Percentiles rank a stretch among this genome's conserved stretches.
These are phyloP conservation scores for Capitella teleta DNA, from an alignment of 1,140 invertebrate species.

Conservation along the genomic window DNA sequence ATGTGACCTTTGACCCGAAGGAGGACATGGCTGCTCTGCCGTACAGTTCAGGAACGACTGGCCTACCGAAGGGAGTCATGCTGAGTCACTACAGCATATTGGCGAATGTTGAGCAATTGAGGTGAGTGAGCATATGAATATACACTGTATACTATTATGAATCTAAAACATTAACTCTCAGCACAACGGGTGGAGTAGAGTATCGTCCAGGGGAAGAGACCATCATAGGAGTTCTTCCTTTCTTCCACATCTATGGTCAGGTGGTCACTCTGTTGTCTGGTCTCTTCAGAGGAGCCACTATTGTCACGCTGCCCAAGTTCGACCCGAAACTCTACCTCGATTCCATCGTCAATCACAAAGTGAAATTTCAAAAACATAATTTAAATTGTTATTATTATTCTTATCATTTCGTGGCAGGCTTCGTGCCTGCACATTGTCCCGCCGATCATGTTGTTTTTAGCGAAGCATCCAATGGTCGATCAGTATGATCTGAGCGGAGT, in stretches of 20 bases:
- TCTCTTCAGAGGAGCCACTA: background rate
- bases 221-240: constrained; percentile 5
- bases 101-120: constrained; percentile 50
- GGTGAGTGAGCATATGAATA: too few relatives aligned
- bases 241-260: constrained; percentile 12
- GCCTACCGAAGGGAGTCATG: constrained; percentile 42
- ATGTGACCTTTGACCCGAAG: constrained; percentile 21
- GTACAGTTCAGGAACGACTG: constrained; percentile 37
- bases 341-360: background rate
- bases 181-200: background rate
- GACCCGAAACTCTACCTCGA: constrained; percentile 6
- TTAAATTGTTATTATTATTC: too few relatives aligned
- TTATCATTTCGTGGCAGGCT: constrained; percentile 9
- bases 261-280: background rate
- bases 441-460: constrained; percentile 36
- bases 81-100: constrained; percentile 37
- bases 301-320: constrained; percentile 9
- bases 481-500: constrained; percentile 44
- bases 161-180: too few relatives aligned
- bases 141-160: too few relatives aligned
- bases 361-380: background rate
- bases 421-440: constrained; percentile 30
- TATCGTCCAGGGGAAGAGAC: background rate
- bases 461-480: constrained; percentile 31
- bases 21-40: constrained; percentile 28